Evolutionary conservation across 2,797 vertebrate species (phyloP), one percentile per base, ranked within the genome.

Genomic region (Podargus strigoides): DNA sequence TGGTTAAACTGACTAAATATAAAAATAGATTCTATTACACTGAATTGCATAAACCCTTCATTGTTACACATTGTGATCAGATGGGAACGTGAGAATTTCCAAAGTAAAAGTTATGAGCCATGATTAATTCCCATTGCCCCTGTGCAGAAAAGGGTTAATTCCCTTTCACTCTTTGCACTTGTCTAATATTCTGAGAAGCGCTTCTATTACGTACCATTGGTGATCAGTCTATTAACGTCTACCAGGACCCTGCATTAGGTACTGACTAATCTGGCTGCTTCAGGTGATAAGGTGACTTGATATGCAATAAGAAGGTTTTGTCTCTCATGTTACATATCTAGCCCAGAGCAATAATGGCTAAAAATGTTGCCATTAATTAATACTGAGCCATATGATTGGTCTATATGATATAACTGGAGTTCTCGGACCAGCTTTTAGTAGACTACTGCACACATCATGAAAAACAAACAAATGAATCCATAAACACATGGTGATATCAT

Each of bases 401-500:
- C 82, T 90, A 42, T 30, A 37, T 69, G 69, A 89, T 90, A 91
- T 56, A 90, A 95, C 21, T 85, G 84, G 47, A 94, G 52, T 46
- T 90, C 42, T 89, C 55, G 85, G 84, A 60, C 44, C 73, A 90
- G 73, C 49, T 82, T 94, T 53, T 90, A 77, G 75, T 53, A 83
- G 72, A 55, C 90, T 78, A 79, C 81, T 97, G 92, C 83, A 76
- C 24, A 30, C 74, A 92, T 81, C 14, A 76, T 64, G 83, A 85
- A 88, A 94, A 94, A 73, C 81, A 96, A 96, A 85, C 83, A 96
- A 96, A 86, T 77, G 86, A 75, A 93, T 93, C 60, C 76, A 89
- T 89, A 94, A 95, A 90, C 81, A 93, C 87, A 46, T 64, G 81
- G 44, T 93, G 93, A 73, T 82, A 89, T 60, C 91, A 85, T 87